Base-by-base conservation (phyloP, 2,113 vertebrate species). In the Thunnus maccoyii region DNA sequence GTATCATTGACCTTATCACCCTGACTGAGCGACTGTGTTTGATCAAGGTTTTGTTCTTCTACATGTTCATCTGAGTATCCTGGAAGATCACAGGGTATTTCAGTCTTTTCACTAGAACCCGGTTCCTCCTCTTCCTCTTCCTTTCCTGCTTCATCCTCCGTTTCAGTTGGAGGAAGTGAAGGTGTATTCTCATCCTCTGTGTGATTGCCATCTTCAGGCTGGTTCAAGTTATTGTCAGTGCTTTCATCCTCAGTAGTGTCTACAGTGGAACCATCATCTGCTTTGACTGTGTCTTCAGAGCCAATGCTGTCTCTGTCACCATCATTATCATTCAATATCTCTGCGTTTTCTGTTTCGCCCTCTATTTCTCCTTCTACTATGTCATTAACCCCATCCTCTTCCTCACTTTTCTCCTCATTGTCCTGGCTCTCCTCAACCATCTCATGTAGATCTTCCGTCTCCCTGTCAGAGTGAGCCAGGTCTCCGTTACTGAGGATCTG, bases 401-500 rank as follows among this genome's bases (percentile, higher is more conserved):
- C 71, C 58, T 91, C 91, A 72, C 60, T 79, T 72, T 83, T 68
- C 58, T 88, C 86, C 76, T 82, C 87, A 73, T 81, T 76, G 68
- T 91, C 86, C 44, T 83, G 80, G 61, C 79, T 85, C 72, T 88
- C 86, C 55, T 80, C 77, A 67, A 85, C 90, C 55, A 84, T 86
- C 20, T 92, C 89, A 32, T 82, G 87, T 36, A 76, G 82, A 11
- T 91, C 86, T 1, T 86, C 91, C 10, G 56, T 57, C 8, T 95
- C 94, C 72, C 87, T 92, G 57, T 95, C 94, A 15, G 86, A 78
- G 17, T 94, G 95, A 17, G 84, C 46, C 80, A 96, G 70, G 83
- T 95, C 95, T 67, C 97, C 97, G 61, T 98, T 99, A 47, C 95
- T 94, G 68, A 97, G 85, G 78, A 89, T 77, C 56, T 93, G 88